Evolutionary conservation across 2,888 invertebrate genomes (phyloP).

Genomic region (Eilema sororculum): DNA sequence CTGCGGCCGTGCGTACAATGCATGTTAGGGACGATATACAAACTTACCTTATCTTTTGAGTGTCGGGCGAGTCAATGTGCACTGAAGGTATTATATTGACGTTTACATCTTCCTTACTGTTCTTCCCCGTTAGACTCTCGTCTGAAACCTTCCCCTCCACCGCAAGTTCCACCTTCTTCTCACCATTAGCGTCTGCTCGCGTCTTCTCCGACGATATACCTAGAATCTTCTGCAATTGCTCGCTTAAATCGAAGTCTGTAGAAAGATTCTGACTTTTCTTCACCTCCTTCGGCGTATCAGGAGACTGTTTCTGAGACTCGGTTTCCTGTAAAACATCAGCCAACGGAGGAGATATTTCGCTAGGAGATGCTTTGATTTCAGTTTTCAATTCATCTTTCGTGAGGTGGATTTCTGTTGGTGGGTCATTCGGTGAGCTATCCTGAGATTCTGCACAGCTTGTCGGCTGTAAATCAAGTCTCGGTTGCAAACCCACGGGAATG

Average conservation of each 20-base stretch:
- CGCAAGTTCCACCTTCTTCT: constrained; percentile 72
- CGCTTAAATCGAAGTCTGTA: constrained; percentile 83
- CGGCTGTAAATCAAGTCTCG: constrained; percentile 71
- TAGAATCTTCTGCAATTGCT: constrained; percentile 83
- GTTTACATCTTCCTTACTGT: constrained; percentile 50
- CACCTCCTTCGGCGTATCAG: constrained; percentile 79
- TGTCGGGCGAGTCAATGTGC: constrained; percentile 83
- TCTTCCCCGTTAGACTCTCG: constrained; percentile 11
- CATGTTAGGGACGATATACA: no score
- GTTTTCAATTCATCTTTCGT: constrained; percentile 68
- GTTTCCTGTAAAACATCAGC: constrained; percentile 67
- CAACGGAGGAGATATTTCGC: constrained; percentile 81
- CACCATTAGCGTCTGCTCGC: constrained; percentile 66
- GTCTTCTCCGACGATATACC: constrained; percentile 84
- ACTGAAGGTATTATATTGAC: constrained; percentile 78
- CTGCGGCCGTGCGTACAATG: no score
- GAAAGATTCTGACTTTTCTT: constrained; percentile 84
- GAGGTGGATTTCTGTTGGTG: constrained; percentile 82
- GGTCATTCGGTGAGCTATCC: constrained; percentile 79
- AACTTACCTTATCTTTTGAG: constrained; percentile 74
- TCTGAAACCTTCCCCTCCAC: constrained; percentile 81
- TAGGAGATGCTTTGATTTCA: constrained; percentile 78
- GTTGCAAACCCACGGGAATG: constrained; percentile 78
- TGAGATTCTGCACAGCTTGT: constrained; percentile 75
- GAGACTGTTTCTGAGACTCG: constrained; percentile 79